Conservation (phyloP, 2,797 vertebrate genomes). For the Pseudochirops cupreus region DNA sequence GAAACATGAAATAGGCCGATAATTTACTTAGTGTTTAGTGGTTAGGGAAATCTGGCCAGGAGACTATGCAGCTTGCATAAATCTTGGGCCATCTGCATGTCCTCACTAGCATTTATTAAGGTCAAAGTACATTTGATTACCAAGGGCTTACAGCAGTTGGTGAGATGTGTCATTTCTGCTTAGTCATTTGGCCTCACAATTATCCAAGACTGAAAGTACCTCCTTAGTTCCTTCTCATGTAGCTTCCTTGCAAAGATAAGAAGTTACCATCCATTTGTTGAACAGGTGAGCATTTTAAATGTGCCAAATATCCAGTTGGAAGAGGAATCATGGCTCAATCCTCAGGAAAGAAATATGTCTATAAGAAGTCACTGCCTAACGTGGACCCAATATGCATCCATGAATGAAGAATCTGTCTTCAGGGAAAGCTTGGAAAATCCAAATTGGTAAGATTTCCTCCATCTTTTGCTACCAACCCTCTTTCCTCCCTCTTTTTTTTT, state of each 20-base stretch:
- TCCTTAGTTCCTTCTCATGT: constrained; percentile 10
- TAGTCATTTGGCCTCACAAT: constrained; percentile 51
- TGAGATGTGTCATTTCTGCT: constrained; percentile 37
- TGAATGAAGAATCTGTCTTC: constrained; percentile 84
- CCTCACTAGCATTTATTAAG: constrained; percentile 60
- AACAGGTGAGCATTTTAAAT: constrained; percentile 83
- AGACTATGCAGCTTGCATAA: constrained; percentile 41
- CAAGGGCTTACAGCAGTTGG: background rate
- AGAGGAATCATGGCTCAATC: constrained; percentile 84
- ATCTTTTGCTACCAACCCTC: background rate
- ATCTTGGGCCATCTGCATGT: constrained; percentile 55
- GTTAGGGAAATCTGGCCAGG: constrained; percentile 57
- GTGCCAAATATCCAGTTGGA: constrained; percentile 80
- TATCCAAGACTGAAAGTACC: constrained; percentile 17
- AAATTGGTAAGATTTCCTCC: constrained; percentile 77
- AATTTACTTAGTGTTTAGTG: constrained; percentile 72
- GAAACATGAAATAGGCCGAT: constrained; percentile 45
- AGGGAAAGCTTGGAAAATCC: constrained; percentile 83
- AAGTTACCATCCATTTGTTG: constrained; percentile 45
- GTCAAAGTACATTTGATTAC: constrained; percentile 52
- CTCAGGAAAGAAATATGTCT: constrained; percentile 77
- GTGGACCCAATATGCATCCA: constrained; percentile 73
- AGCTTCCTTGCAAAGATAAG: constrained; percentile 27
- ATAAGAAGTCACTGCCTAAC: constrained; percentile 79
- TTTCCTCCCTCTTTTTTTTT: background rate